phyloP scores from a whole-genome alignment of 2,113 vertebrate species.

The Sebastes fasciatus region DNA sequence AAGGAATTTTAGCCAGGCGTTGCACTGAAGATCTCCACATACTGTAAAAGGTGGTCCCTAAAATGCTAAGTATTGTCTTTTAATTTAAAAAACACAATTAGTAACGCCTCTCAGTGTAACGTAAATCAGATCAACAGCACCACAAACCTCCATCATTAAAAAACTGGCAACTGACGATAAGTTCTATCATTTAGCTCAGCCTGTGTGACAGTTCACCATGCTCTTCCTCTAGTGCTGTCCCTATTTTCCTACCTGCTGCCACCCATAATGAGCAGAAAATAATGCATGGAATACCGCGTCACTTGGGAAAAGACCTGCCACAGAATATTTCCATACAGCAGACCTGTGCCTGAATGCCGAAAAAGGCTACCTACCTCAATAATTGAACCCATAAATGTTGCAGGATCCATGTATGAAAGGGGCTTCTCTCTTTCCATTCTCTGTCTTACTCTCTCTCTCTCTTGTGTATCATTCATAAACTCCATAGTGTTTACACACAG shows the following conservation, averaged over 20 bases:
- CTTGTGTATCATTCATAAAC: conserved; percentile 51
- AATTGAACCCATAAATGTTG: conserved; percentile 50
- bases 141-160: neutral
- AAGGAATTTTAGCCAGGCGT: neutral
- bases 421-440: conserved; percentile 1
- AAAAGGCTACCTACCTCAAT: conserved; percentile 21
- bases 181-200: neutral
- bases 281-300: conserved; percentile 4
- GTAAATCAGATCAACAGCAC: neutral
- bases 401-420: conserved; percentile 20
- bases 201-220: neutral
- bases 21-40: neutral
- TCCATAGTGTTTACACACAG: conserved; percentile 63
- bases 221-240: conserved; percentile 9
- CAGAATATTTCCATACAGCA: neutral
- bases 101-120: neutral
- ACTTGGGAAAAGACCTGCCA: conserved; percentile 19
- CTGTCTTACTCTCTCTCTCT: conserved; percentile 20
- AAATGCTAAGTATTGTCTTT: neutral
- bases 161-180: neutral
- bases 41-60: neutral
- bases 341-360: conserved; percentile 3
- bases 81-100: neutral
- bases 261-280: conserved; percentile 21
- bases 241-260: conserved; percentile 17